These are phyloP conservation scores for Sesia bembeciformis DNA, from an alignment of 2,888 invertebrate species.

Conservation along the genomic window DNA sequence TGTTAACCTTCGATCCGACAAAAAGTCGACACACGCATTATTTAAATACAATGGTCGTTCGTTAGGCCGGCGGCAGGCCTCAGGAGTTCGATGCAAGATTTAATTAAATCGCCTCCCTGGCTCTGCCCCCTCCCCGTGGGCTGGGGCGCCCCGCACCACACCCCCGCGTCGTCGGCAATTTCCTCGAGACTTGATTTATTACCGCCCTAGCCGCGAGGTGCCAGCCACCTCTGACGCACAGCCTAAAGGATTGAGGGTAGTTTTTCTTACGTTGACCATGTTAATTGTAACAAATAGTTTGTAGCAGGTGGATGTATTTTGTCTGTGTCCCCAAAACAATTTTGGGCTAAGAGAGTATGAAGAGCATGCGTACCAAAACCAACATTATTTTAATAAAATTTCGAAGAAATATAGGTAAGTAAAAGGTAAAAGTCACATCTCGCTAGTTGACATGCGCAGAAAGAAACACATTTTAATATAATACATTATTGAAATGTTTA, in stretches of 20 bases:
- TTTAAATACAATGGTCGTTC: constrained; percentile 73
- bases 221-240: constrained; percentile 26
- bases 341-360: too few relatives aligned
- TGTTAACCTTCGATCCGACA: constrained; percentile 10
- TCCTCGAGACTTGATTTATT: constrained; percentile 73
- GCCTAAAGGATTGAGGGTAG: constrained; percentile 59
- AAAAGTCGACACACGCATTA: constrained; percentile 67
- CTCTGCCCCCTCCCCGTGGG: constrained; percentile 16
- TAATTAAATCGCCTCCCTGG: constrained; percentile 69
- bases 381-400: too few relatives aligned
- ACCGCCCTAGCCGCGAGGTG: constrained; percentile 54
- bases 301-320: not conserved
- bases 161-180: constrained; percentile 50
- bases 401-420: too few relatives aligned
- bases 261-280: constrained; percentile 20
- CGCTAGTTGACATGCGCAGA: too few relatives aligned
- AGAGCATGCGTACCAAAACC: too few relatives aligned
- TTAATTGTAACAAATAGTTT: not conserved
- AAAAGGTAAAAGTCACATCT: too few relatives aligned
- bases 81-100: constrained; percentile 77
- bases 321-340: too few relatives aligned
- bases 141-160: constrained; percentile 10
- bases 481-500: too few relatives aligned
- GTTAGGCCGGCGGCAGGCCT: constrained; percentile 65
- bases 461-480: too few relatives aligned